Base-by-base conservation (phyloP, 2,888 invertebrate genomes). In the Lordiphosa andalusiaca region DNA sequence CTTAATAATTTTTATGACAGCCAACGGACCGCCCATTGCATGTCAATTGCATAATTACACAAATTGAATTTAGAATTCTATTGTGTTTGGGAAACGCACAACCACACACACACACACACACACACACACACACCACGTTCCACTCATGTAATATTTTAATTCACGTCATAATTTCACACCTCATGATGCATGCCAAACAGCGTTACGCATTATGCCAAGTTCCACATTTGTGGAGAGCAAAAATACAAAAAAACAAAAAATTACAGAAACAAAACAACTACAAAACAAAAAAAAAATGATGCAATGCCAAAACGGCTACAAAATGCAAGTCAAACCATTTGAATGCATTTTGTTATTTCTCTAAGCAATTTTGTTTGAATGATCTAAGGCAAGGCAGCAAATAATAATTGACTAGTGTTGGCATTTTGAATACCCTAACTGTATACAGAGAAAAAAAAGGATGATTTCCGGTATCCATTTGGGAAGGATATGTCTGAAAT, bases 21-120 rank as follows among this genome's bases (percentile, higher is more conserved):
- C 19, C 40, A 50, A 58, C 41, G 56, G 25, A 41, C 40, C 60
- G 41, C 46, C 48, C n/a, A 36, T 37, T 77, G 81, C 84, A 81
- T 81, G 73, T 62, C 75, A 71, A 71, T 75, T 75, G 84, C 81
- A 83, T 73, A 81, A 81, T 71, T 67, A 67, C 53, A 40, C 23
- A 61, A 42, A 50, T 46, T 47, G 41, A 37, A 37, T 6, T 41
- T 52, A 23, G 38, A 19, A 62, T 61, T 42, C 48, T 63, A 60
- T 64, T 62, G 40, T 23, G 23, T 36, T 25, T 12, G 12, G 39
- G 52, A 42, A 46, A n/a, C 30, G 56, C 48, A 53, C 19, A 46
- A 36, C 39, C 25, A 33, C 33, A 50, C 58, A 59, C 44, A 16
- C 59, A 40, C 40, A 39, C 19, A 46, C 40, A 44, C 25, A 33